These are phyloP conservation scores for Petrolisthes cinctipes DNA, from an alignment of 2,888 invertebrate genomes.

Conservation along the genomic window DNA sequence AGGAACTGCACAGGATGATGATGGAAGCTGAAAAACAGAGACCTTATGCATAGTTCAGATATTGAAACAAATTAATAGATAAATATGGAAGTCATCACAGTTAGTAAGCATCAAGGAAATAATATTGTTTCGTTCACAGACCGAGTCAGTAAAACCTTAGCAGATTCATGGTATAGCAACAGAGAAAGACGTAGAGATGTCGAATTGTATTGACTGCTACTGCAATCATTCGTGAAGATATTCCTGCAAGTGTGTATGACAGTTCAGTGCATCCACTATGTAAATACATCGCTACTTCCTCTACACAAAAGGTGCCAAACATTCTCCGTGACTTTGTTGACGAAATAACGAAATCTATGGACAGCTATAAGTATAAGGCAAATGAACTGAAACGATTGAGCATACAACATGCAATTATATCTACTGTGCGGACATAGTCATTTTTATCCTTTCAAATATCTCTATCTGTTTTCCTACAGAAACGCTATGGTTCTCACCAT, in stretches of 20 bases:
- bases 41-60: constrained; percentile 12
- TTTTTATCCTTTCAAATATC: constrained; percentile 5
- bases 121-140: constrained; percentile 12
- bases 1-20: constrained; percentile 29
- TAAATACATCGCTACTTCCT: constrained; percentile 35
- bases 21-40: constrained; percentile 26
- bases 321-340: constrained; percentile 19
- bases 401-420: constrained; percentile 20
- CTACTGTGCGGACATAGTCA: not conserved
- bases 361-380: not conserved
- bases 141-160: not conserved
- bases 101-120: not conserved
- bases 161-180: constrained; percentile 1
- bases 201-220: constrained; percentile 31
- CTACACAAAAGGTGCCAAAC: constrained; percentile 26
- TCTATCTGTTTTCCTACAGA: constrained; percentile 20
- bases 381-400: not conserved
- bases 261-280: constrained; percentile 28
- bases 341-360: not conserved
- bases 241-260: constrained; percentile 33
- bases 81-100: constrained; percentile 7
- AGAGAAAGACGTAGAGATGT: constrained; percentile 8
- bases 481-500: not conserved
- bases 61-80: not conserved
- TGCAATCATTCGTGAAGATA: constrained; percentile 34